phyloP scores from a whole-genome alignment of 1,140 invertebrate genomes.

The Ridgeia piscesae region DNA sequence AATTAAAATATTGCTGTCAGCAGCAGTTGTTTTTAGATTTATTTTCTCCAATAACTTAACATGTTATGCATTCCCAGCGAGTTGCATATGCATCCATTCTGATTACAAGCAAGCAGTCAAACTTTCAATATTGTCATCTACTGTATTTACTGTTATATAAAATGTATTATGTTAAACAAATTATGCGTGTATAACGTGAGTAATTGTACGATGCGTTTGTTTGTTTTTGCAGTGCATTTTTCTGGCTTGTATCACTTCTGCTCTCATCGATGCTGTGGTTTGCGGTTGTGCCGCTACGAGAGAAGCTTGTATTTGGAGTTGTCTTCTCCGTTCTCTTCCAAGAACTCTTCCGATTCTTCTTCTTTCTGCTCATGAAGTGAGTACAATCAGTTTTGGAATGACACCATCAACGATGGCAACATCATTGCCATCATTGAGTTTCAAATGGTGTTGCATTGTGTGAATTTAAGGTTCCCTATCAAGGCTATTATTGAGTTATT shows the following conservation, averaged over 20 bases:
- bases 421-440: too few relatives aligned
- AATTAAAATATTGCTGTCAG: too few relatives aligned
- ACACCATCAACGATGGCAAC: too few relatives aligned
- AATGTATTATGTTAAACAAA: not conserved
- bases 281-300: constrained; percentile 74
- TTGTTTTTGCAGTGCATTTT: constrained; percentile 77
- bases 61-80: too few relatives aligned
- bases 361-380: constrained; percentile 59
- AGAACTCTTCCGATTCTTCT: constrained; percentile 68
- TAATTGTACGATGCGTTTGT: not conserved
- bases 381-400: not conserved
- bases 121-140: not conserved
- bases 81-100: too few relatives aligned
- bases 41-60: too few relatives aligned
- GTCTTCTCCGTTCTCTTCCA: constrained; percentile 81
- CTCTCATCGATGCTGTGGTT: constrained; percentile 89
- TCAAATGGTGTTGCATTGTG: too few relatives aligned
- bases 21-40: too few relatives aligned
- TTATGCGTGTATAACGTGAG: not conserved
- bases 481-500: too few relatives aligned
- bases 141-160: not conserved
- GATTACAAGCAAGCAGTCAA: not conserved
- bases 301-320: constrained; percentile 79
- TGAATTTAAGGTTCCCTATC: too few relatives aligned
- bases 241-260: constrained; percentile 89